These are phyloP conservation scores for Canis aureus DNA, from an alignment of 2,113 vertebrate species.

Conservation along the genomic window DNA sequence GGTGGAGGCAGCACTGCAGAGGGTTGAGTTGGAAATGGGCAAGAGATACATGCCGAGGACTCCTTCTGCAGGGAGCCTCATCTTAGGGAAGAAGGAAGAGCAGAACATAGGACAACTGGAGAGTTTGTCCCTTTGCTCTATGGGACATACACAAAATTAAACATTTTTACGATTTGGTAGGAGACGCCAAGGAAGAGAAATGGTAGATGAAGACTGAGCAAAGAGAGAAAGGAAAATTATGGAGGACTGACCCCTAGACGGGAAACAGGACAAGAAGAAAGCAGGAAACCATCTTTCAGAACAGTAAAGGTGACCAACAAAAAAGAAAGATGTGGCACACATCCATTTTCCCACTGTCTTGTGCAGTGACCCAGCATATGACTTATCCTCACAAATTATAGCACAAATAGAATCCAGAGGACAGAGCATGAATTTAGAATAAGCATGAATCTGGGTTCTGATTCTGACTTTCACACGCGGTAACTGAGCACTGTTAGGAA, in stretches of 20 bases:
- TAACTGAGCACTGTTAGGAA: background rate
- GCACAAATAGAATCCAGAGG: background rate
- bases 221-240: background rate
- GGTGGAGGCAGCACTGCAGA: background rate
- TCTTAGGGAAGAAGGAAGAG: background rate
- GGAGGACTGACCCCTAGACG: too few relatives aligned
- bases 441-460: background rate
- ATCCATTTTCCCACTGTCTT: background rate
- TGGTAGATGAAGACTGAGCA: background rate
- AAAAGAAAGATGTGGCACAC: background rate
- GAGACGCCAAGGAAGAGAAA: background rate
- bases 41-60: background rate
- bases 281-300: background rate
- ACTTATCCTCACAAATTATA: background rate
- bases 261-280: background rate
- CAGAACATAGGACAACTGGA: background rate
- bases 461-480: background rate
- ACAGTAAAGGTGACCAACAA: background rate
- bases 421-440: background rate
- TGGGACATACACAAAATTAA: background rate
- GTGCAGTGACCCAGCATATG: background rate
- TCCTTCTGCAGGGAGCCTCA: background rate
- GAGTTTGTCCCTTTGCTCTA: background rate
- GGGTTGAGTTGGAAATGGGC: background rate
- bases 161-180: background rate